Evolutionary conservation across 2,888 invertebrate species (phyloP).

Genomic region (Thymelicus lineola): DNA sequence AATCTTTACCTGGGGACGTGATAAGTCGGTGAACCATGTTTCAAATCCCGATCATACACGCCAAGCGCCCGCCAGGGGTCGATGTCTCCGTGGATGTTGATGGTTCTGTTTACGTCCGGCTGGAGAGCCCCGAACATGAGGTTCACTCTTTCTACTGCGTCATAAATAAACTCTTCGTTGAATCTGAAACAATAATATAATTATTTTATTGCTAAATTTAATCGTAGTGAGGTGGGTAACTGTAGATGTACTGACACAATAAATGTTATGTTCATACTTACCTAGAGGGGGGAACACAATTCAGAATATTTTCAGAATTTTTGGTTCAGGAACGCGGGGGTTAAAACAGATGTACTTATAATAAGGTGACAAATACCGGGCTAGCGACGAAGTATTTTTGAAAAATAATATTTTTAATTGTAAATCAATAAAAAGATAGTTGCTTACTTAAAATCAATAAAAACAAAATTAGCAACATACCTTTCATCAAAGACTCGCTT

Average conservation of each 20-base stretch:
- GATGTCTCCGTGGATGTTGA: constrained; percentile 83
- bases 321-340: too few species aligned
- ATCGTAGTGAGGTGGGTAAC: too few species aligned
- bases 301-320: too few species aligned
- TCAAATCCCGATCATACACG: constrained; percentile 68
- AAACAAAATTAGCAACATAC: constrained; percentile 46
- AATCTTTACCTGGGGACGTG: constrained; percentile 68
- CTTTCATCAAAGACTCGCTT: constrained; percentile 61
- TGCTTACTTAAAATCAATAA: background rate
- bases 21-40: constrained; percentile 69
- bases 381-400: too few species aligned
- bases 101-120: constrained; percentile 81
- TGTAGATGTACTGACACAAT: too few species aligned
- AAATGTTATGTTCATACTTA: too few species aligned
- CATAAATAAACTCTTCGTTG: constrained; percentile 66
- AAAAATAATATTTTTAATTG: too few species aligned
- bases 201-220: too few species aligned
- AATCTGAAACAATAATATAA: constrained; percentile 69
- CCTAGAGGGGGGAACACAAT: too few species aligned
- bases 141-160: constrained; percentile 77
- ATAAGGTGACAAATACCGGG: too few species aligned
- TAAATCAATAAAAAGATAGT: background rate
- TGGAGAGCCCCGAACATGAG: constrained; percentile 76
- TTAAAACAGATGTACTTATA: too few species aligned
- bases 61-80: constrained; percentile 86